A percentile compares a stretch with the other conserved stretches of the same genome.
Evolutionary conservation across 2,113 vertebrate genomes (phyloP).

Genomic region (Poicephalus gulielmi): DNA sequence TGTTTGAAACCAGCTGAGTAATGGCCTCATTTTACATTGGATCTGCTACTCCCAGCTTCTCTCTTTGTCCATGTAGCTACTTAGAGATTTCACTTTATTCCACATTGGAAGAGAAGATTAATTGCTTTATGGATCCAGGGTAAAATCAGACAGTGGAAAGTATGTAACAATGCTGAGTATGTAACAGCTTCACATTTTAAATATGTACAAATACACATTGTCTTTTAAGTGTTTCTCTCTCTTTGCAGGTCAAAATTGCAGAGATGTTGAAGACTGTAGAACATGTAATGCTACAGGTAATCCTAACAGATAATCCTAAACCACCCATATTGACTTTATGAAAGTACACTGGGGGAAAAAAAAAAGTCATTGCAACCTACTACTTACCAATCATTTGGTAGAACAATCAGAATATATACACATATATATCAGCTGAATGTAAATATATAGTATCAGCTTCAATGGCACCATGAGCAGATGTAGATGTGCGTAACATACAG

Average conservation of each 20-base stretch:
- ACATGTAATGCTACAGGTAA: not conserved
- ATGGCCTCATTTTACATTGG: not conserved
- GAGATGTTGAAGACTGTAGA: not conserved
- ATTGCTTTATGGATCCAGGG: not conserved
- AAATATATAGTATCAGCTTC: not conserved
- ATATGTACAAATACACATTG: fast-evolving
- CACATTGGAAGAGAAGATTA: not conserved
- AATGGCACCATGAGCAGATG: not conserved
- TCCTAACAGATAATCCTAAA: not conserved
- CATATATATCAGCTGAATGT: not conserved
- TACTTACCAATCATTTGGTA: not conserved
- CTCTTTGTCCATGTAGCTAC: not conserved
- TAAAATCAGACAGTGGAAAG: not conserved
- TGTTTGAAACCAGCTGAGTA: not conserved
- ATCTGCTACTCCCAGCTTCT: not conserved
- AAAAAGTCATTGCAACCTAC: not conserved
- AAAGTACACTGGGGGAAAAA: not conserved
- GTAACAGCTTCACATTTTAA: not conserved
- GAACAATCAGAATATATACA: not conserved
- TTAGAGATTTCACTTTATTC: not conserved
- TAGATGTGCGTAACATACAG: not conserved
- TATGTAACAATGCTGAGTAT: not conserved
- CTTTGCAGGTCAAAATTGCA: not conserved
- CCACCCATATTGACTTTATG: not conserved
- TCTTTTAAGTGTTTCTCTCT: not conserved